phyloP scores from a whole-genome alignment of 1,140 invertebrate species.

The Wiebesia pumilae region DNA sequence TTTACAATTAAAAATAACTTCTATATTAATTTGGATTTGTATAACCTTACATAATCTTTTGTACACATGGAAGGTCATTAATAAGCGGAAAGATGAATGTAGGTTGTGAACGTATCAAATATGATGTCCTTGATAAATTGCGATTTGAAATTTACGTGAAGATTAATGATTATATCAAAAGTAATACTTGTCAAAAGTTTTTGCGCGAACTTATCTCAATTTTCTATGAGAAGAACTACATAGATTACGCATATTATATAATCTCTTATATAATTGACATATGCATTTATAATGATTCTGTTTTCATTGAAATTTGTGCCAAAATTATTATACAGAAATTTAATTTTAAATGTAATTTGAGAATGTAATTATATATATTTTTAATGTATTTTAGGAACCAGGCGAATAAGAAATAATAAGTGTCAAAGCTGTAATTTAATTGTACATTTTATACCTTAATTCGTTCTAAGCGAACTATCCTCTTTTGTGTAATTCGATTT shows the following conservation, averaged over 20 bases:
- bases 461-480: too few species aligned
- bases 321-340: too few species aligned
- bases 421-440: too few species aligned
- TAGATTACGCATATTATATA: background rate
- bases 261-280: too few species aligned
- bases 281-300: too few species aligned
- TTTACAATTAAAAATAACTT: too few species aligned
- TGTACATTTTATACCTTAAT: too few species aligned
- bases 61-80: background rate
- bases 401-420: too few species aligned
- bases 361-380: too few species aligned
- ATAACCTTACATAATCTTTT: constrained; percentile 3
- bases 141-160: constrained; percentile 24
- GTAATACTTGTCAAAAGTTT: background rate
- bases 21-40: background rate
- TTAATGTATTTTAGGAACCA: too few species aligned
- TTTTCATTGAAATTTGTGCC: too few species aligned
- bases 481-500: background rate
- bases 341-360: too few species aligned
- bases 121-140: constrained; percentile 27
- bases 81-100: constrained; percentile 7
- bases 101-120: background rate
- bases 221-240: background rate
- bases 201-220: constrained; percentile 7
- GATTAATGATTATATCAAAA: constrained; percentile 28